Conservation (phyloP, 2,888 invertebrate genomes). For the Poecilobothrus nobilitatus region DNA sequence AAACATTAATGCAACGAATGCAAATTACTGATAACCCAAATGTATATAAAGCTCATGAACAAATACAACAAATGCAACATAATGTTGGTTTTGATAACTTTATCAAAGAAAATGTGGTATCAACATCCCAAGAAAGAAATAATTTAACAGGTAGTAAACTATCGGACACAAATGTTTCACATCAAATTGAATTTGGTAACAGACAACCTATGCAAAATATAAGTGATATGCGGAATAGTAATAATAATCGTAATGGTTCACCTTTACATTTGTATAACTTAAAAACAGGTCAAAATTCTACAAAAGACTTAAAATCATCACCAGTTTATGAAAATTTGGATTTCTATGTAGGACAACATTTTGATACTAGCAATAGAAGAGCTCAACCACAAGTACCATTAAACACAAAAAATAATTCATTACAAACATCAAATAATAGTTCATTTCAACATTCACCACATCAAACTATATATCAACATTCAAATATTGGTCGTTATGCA, state of each 20-base stretch:
- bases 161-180: constrained; percentile 11
- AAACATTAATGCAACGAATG: constrained; percentile 37
- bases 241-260: constrained; percentile 46
- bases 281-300: constrained; percentile 27
- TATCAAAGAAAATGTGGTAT: constrained; percentile 48
- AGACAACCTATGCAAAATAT: constrained; percentile 29
- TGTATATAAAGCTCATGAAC: background rate
- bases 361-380: constrained; percentile 48
- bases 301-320: constrained; percentile 31
- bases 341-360: constrained; percentile 55
- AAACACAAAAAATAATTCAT: constrained; percentile 30
- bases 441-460: background rate
- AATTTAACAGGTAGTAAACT: constrained; percentile 70
- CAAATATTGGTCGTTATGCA: constrained; percentile 29
- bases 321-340: constrained; percentile 78
- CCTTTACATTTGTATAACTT: constrained; percentile 31
- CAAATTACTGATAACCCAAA: constrained; percentile 28
- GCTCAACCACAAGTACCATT: constrained; percentile 76
- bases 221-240: background rate
- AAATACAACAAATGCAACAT: constrained; percentile 12
- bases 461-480: background rate
- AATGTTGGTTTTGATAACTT: constrained; percentile 60
- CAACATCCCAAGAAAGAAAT: constrained; percentile 58
- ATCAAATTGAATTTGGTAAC: constrained; percentile 12
- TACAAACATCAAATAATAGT: background rate